Base-by-base conservation (phyloP, 2,113 vertebrate species). In the Heterotis niloticus region DNA sequence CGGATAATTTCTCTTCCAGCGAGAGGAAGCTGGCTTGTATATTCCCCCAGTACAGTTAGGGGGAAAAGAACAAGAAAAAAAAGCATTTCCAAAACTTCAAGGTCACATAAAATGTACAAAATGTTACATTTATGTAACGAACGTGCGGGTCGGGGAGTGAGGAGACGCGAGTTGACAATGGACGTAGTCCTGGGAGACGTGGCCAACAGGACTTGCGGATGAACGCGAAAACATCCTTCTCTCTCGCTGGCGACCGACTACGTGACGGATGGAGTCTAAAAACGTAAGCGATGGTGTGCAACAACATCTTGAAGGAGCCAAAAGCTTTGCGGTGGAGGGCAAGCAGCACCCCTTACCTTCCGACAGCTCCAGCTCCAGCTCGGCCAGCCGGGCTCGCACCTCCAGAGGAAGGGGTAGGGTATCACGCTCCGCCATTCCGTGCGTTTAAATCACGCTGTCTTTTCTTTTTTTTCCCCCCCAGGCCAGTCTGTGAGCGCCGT, bases 341-440 rank as follows among this genome's bases (percentile, higher is more conserved):
- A 7, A 44, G 34, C 3, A 2, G 34, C 26, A 59, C 24, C 13
- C 64, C 90, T 94, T 94, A 98, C 96, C 96, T 91, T 98, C 96
- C 84, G 96, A 96, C 88, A 98, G 91, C 92, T 98, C 96, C 87
- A 98, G 95, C 93, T 98, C 96, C 92, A 98, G 93, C 90, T 98
- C 96, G 67, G 96, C 96, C 88, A 98, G 91, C 82, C 96, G 94
- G 87, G 96, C 96, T 89, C 96, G 85, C 92, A 97, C 95, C 91
- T 97, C 96, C 93, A 97, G 86, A 68, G 96, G 95, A 85, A 97
- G 92, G 80, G 95, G 93, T 90, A 96, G 92, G 88, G 94, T 94
- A 89, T 97, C 96, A 77, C 96, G 95, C 88, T 97, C 96, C 93
- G 96, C 96, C 96, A 98, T 98, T 90, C 91, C 92, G 83, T 84